phyloP scores from a whole-genome alignment of 2,888 invertebrate species.

The Campaea margaritaria region DNA sequence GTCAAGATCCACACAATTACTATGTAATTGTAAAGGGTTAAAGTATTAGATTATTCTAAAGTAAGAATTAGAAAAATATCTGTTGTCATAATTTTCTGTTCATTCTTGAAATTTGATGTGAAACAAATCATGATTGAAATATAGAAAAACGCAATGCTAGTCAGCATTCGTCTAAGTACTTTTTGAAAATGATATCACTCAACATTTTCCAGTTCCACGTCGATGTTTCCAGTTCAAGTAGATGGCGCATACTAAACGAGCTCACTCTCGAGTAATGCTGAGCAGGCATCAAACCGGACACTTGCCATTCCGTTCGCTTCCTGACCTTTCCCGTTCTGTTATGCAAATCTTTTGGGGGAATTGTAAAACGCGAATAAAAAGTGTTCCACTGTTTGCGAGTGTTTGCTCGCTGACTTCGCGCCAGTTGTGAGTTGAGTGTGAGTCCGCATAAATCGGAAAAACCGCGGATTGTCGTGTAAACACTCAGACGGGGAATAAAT shows the following conservation, averaged over 20 bases:
- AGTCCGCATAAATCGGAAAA: conserved; percentile 76
- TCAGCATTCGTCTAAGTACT: neutral
- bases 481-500: conserved; percentile 25
- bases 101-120: neutral
- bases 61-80: too few species aligned
- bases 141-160: too few species aligned
- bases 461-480: conserved; percentile 40
- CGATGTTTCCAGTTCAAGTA: conserved; percentile 28
- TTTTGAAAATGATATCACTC: neutral
- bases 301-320: conserved; percentile 83
- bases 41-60: too few species aligned
- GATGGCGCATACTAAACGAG: conserved; percentile 45
- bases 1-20: too few species aligned
- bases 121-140: neutral
- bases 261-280: conserved; percentile 68
- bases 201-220: conserved; percentile 5
- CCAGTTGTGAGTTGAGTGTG: conserved; percentile 73
- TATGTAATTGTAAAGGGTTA: too few species aligned
- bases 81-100: too few species aligned
- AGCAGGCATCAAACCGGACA: conserved; percentile 79
- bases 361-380: conserved; percentile 82
- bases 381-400: conserved; percentile 80
- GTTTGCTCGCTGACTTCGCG: conserved; percentile 81
- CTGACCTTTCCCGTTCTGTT: conserved; percentile 84
- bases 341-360: conserved; percentile 82